phyloP scores from a whole-genome alignment of 2,888 invertebrate genomes.

The Tenthredo mesomela region DNA sequence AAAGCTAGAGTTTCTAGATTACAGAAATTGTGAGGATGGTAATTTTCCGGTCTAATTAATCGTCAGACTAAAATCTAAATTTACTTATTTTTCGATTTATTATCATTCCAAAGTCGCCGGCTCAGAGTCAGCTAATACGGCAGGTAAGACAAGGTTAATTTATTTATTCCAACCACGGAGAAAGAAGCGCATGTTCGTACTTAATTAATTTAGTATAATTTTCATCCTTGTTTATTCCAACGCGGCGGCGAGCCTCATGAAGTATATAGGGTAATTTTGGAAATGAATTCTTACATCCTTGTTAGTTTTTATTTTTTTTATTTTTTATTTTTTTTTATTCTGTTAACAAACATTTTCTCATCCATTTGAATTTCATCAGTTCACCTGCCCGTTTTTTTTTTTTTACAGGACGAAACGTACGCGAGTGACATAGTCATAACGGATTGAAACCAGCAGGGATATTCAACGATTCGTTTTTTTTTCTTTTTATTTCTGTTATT shows the following conservation, averaged over 20 bases:
- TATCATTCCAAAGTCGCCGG: not conserved
- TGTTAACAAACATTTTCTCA: not conserved
- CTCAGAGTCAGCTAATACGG: not conserved
- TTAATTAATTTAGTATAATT: slow-evolving; percentile 32
- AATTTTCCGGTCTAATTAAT: not conserved
- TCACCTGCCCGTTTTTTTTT: not conserved
- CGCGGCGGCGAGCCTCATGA: not conserved
- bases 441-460: slow-evolving; percentile 16
- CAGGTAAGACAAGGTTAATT: not conserved
- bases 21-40: not conserved
- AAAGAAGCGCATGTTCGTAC: not conserved
- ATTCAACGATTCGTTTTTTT: not conserved
- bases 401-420: not conserved
- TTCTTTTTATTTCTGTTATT: not conserved
- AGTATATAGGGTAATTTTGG: not conserved
- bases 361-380: not conserved
- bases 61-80: not conserved
- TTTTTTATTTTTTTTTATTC: not conserved
- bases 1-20: not conserved
- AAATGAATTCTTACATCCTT: not conserved
- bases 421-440: slow-evolving; percentile 16
- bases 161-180: not conserved
- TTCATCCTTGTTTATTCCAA: not conserved
- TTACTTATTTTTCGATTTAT: not conserved
- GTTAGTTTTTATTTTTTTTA: not conserved